Evolutionary conservation across 2,888 invertebrate genomes (phyloP), one percentile per base, ranked within the genome.

Genomic region (Leucoma salicis): DNA sequence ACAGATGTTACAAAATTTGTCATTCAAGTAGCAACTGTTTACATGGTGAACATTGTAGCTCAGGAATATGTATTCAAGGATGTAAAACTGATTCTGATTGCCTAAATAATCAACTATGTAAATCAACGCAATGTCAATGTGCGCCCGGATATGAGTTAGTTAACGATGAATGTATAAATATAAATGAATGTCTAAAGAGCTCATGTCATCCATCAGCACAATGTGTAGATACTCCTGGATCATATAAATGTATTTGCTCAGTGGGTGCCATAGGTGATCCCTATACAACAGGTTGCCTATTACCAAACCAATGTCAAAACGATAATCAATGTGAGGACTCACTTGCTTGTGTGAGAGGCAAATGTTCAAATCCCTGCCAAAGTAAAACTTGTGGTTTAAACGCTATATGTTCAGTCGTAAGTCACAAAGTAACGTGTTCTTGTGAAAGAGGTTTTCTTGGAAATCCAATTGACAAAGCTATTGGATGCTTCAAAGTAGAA

Each of bases 401-500:
- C 71, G 95, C 97, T 0, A 63, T 92, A 28, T 97, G 97, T 68
- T 91, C 92, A 24, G 93, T 95, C 0, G 86, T 91, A 14, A 93
- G 94, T 49, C 96, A 97, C 64, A 90, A 77, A 66, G 92, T 95
- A 0, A 83, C 92, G 14, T 97, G 97, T 68, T 90, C 91, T 24
- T 97, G 97, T 73, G 94, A 95, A 27, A 91, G 93, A 44, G 96
- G 96, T 13, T 94, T 94, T 72, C 88, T 97, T 18, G 97, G 97
- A 6, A 96, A 96, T 83, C 94, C 96, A 3, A 91, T 91, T 40
- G 95, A 96, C 66, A 86, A 90, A 39, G 91, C 91, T 36, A 91
- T 96, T 37, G 97, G 97, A 24, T 97, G 97, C 69, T 96, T 96
- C 74, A 95, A 95, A 81, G 97, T 97, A 1, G 97, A 97, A 82